Percentiles rank a stretch among this genome's conserved stretches.
Evolutionary conservation across 2,888 invertebrate genomes (phyloP).

Genomic region (Lydus trimaculatus): DNA sequence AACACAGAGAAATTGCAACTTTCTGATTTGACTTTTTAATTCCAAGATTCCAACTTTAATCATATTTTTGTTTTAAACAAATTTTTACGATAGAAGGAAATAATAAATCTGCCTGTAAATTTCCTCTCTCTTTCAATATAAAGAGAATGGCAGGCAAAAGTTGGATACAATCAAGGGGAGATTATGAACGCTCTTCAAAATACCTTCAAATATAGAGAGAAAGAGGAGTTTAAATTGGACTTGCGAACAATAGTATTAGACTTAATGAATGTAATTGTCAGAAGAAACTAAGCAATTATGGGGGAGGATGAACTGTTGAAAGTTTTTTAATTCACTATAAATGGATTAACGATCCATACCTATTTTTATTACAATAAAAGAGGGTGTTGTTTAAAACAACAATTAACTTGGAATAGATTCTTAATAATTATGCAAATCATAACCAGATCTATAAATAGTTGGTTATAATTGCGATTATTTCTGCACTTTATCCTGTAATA

Average conservation of each 20-base stretch:
- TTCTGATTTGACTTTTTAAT: neutral
- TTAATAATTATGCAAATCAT: constrained; percentile 6
- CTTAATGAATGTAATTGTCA: constrained; percentile 53
- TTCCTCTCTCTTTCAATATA: constrained; percentile 30
- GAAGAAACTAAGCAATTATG: constrained; percentile 50
- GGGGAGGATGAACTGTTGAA: constrained; percentile 27
- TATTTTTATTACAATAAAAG: no score
- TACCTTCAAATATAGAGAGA: constrained; percentile 25
- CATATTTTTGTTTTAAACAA: neutral
- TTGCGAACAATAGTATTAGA: constrained; percentile 52
- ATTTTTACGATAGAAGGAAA: constrained; percentile 3
- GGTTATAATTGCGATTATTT: neutral
- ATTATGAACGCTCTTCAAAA: constrained; percentile 22
- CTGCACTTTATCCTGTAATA: neutral
- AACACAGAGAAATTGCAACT: neutral
- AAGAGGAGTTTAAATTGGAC: constrained; percentile 52
- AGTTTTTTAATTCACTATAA: constrained; percentile 24
- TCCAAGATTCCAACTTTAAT: neutral
- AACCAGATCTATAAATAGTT: neutral
- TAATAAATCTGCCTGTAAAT: neutral
- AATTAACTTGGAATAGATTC: neutral
- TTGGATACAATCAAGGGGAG: constrained; percentile 20
- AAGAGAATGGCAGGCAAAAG: constrained; percentile 24
- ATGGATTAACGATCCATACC: constrained; percentile 20
- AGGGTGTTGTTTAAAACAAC: no score